These are phyloP conservation scores for Rhagonycha lutea DNA, from an alignment of 2,888 invertebrate genomes.

Conservation along the genomic window DNA sequence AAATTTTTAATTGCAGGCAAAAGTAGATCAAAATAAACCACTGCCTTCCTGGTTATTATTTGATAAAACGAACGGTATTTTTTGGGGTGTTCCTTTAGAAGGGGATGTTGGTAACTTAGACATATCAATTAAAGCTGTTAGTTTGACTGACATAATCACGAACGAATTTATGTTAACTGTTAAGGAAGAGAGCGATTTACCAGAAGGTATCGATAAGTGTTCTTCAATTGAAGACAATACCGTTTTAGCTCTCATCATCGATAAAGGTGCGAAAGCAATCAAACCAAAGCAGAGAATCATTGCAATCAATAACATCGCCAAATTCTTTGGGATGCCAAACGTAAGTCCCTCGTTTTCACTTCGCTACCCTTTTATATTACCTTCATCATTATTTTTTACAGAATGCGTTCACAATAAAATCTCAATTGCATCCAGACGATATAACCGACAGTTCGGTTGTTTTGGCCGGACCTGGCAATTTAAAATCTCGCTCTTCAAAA, in stretches of 20 bases:
- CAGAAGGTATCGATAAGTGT: conserved; percentile 40
- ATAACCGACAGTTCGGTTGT: conserved; percentile 57
- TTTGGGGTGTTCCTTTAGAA: conserved; percentile 74
- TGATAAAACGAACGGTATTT: conserved; percentile 68
- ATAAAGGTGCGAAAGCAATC: conserved; percentile 67
- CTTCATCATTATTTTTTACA: conserved; percentile 41
- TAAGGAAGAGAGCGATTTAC: conserved; percentile 43
- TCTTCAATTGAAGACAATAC: conserved; percentile 48
- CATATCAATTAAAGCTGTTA: conserved; percentile 63
- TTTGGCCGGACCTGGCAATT: conserved; percentile 60
- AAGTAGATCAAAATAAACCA: conserved; percentile 49
- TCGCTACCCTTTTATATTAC: neutral
- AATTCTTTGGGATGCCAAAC: conserved; percentile 69
- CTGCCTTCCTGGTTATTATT: conserved; percentile 74
- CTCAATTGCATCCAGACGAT: conserved; percentile 52
- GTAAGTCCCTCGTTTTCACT: conserved; percentile 54
- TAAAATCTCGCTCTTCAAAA: conserved; percentile 54
- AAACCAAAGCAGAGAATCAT: conserved; percentile 67
- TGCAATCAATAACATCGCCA: conserved; percentile 72
- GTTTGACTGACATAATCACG: conserved; percentile 55
- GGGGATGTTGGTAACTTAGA: conserved; percentile 71
- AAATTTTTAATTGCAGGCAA: conserved; percentile 49
- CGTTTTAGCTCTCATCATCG: conserved; percentile 69
- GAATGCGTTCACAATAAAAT: conserved; percentile 60
- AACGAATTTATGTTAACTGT: conserved; percentile 74